Percentiles rank a stretch among this genome's conserved stretches.
Evolutionary conservation across 2,113 vertebrate species (phyloP).

Genomic region (Hemibagrus wyckioides): DNA sequence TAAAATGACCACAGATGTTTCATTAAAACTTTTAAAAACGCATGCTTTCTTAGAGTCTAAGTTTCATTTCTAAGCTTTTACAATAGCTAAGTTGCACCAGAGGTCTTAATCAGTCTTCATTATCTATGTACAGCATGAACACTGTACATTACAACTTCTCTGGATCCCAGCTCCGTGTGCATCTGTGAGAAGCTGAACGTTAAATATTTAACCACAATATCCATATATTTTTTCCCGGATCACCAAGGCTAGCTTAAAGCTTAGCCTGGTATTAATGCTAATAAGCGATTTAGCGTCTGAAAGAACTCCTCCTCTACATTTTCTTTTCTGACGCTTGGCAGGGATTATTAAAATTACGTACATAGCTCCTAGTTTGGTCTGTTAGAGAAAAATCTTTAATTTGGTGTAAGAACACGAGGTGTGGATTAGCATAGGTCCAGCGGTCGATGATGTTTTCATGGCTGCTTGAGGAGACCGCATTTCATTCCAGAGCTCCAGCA

Average conservation of each 20-base stretch:
- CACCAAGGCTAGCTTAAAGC: neutral
- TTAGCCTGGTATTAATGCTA: slow-evolving; percentile 23
- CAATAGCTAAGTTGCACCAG: neutral
- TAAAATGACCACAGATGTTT: neutral
- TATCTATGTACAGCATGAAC: neutral
- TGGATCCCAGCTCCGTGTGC: neutral
- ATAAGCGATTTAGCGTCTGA: slow-evolving; percentile 39
- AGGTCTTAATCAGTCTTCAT: neutral
- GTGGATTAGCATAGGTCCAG: slow-evolving; percentile 9
- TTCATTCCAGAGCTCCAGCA: neutral
- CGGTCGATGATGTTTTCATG: neutral
- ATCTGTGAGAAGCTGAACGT: neutral
- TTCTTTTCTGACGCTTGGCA: slow-evolving; percentile 20
- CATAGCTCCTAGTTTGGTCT: slow-evolving; percentile 20
- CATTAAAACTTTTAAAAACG: neutral
- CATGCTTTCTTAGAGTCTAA: neutral
- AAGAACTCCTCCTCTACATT: neutral
- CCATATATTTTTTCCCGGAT: neutral
- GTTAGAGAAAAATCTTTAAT: neutral
- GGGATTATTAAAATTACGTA: slow-evolving; percentile 20
- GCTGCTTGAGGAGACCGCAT: neutral
- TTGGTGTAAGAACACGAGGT: neutral
- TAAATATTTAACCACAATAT: slow-evolving; percentile 8
- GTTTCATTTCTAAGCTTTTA: neutral
- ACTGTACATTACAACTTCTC: neutral